Evolutionary conservation across 2,888 invertebrate genomes (phyloP).

Genomic region (Pantelozetes paolii): DNA sequence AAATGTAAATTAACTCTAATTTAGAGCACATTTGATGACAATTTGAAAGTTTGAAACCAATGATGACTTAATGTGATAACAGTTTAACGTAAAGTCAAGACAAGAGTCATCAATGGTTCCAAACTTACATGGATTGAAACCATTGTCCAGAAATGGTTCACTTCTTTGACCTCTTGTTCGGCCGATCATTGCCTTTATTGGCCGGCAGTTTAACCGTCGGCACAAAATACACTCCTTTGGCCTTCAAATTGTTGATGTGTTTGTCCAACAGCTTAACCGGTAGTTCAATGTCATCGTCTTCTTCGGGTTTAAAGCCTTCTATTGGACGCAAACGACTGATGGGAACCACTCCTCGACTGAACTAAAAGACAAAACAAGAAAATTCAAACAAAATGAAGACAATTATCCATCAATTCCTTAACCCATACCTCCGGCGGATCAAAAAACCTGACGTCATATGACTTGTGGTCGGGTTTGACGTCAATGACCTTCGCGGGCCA

Average conservation of each 20-base stretch:
- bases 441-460: conserved; percentile 87
- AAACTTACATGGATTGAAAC: too few relatives aligned
- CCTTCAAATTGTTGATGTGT: neutral
- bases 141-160: too few relatives aligned
- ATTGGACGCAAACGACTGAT: neutral
- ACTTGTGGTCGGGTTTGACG: conserved; percentile 50
- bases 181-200: too few relatives aligned
- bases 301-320: too few relatives aligned
- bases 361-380: neutral
- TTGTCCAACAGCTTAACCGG: neutral
- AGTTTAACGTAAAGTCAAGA: too few relatives aligned
- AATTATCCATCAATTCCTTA: neutral
- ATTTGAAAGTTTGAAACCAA: too few relatives aligned
- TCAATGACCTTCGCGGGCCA: conserved; percentile 80
- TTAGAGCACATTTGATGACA: too few relatives aligned
- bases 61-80: too few relatives aligned
- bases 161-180: too few relatives aligned
- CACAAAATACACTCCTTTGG: neutral
- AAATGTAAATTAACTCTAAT: too few relatives aligned
- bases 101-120: too few relatives aligned
- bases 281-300: neutral
- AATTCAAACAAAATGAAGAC: neutral
- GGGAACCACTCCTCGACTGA: conserved; percentile 2
- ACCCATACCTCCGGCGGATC: conserved; percentile 52
- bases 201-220: neutral